phyloP scores from a whole-genome alignment of 2,888 invertebrate species.

The Abrostola triplasia region DNA sequence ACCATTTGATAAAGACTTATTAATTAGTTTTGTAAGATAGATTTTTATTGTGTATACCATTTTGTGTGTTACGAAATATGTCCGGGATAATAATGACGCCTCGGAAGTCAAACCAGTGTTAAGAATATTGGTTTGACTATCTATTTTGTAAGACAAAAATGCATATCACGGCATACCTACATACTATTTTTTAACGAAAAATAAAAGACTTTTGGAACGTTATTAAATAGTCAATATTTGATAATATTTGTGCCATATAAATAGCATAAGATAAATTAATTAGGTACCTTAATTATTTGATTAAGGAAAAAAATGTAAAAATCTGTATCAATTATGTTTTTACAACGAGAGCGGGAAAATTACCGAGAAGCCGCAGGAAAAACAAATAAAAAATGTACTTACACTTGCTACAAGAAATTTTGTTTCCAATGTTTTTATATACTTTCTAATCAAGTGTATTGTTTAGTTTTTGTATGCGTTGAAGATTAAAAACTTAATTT shows the following conservation, averaged over 20 bases:
- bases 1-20: slow-evolving; percentile 85
- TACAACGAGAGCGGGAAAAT: no score
- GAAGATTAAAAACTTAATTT: no score
- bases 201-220: slow-evolving; percentile 54
- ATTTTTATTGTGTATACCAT: slow-evolving; percentile 21
- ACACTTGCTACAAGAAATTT: no score
- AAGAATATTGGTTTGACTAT: no score
- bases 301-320: not conserved
- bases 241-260: slow-evolving; percentile 56
- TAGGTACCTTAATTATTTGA: not conserved
- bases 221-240: slow-evolving; percentile 39
- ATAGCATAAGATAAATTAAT: slow-evolving; percentile 27
- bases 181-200: slow-evolving; percentile 49
- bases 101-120: no score
- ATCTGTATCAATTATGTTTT: not conserved
- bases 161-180: slow-evolving; percentile 7
- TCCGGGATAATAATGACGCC: no score
- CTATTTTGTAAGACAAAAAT: slow-evolving; percentile 35
- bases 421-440: no score
- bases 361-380: no score
- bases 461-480: no score
- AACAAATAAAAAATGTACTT: not conserved
- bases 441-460: no score
- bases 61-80: slow-evolving; percentile 43
- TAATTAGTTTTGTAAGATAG: slow-evolving; percentile 59